Evolutionary conservation across 1,140 invertebrate genomes (phyloP).

Genomic region (Oryctes rhinoceros): DNA sequence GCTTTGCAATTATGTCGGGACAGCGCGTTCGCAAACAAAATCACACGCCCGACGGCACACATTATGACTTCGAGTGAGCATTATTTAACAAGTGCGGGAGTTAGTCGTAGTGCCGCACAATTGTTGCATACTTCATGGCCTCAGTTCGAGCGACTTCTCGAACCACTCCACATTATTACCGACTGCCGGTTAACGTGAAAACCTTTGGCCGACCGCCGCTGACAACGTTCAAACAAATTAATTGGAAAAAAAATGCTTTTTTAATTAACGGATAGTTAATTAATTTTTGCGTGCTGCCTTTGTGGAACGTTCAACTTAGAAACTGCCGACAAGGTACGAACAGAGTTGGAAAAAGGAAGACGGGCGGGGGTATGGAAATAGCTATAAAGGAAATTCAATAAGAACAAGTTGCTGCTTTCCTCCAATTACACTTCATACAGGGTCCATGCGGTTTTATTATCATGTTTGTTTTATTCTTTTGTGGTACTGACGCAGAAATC

Average conservation of each 20-base stretch:
- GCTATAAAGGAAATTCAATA: too few species aligned
- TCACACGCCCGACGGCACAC: slow-evolving; percentile 29
- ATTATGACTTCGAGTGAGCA: slow-evolving; percentile 23
- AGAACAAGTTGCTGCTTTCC: too few species aligned
- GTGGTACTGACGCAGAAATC: not conserved
- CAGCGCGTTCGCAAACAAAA: slow-evolving; percentile 31
- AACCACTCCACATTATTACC: not conserved
- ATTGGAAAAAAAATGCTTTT: slow-evolving; percentile 16
- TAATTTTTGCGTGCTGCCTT: slow-evolving; percentile 5
- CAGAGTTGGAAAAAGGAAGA: not conserved
- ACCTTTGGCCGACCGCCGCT: not conserved
- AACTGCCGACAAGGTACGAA: slow-evolving; percentile 2
- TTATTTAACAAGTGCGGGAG: slow-evolving; percentile 17
- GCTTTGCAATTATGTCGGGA: slow-evolving; percentile 35
- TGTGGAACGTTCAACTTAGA: not conserved
- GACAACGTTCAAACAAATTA: slow-evolving; percentile 16
- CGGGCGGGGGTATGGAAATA: too few species aligned
- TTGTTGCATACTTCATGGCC: not conserved
- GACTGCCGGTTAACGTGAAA: not conserved
- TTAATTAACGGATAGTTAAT: slow-evolving; percentile 28
- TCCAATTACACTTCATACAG: too few species aligned
- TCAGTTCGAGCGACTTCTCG: not conserved
- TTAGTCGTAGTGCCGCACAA: not conserved
- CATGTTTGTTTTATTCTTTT: not conserved
- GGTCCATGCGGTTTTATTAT: not conserved